A percentile compares a stretch with the other conserved stretches of the same genome.
Conservation (phyloP, 2,113 vertebrate genomes). For the Leptobrachium ailaonicum region DNA sequence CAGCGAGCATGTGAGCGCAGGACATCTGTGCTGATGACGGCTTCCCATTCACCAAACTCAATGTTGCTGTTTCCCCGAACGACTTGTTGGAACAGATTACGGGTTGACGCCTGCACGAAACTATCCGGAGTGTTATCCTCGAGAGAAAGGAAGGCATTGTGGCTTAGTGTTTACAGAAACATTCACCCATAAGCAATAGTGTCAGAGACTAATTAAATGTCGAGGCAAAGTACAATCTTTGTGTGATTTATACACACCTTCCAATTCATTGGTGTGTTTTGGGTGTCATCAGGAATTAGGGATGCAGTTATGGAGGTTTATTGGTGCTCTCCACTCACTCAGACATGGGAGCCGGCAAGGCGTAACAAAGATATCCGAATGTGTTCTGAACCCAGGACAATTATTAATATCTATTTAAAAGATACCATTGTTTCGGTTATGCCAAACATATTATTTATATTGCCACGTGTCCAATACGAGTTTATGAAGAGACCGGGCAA, state of each 20-base stretch:
- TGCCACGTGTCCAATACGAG: too few species aligned
- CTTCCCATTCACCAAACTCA: neutral
- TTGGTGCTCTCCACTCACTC: too few species aligned
- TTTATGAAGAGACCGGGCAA: too few species aligned
- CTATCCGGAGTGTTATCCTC: neutral
- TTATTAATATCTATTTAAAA: too few species aligned
- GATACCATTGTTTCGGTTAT: too few species aligned
- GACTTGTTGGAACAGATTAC: constrained; percentile 53
- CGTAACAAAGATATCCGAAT: too few species aligned
- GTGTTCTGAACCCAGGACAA: too few species aligned
- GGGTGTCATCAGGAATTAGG: constrained; percentile 8
- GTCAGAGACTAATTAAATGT: constrained; percentile 4
- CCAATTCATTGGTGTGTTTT: neutral
- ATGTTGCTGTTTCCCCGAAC: constrained; percentile 53
- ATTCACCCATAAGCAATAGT: constrained; percentile 9
- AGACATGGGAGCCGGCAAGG: too few species aligned
- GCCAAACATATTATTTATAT: too few species aligned
- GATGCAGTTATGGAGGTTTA: neutral
- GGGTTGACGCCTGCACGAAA: constrained; percentile 61
- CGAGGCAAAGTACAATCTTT: constrained; percentile 1
- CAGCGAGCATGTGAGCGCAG: too few species aligned
- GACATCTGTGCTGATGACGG: too few species aligned
- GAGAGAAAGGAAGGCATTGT: constrained; percentile 44
- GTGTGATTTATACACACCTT: neutral
- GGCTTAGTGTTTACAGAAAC: constrained; percentile 44